phyloP scores from a whole-genome alignment of 2,888 invertebrate genomes.

The Drosophila koepferae region DNA sequence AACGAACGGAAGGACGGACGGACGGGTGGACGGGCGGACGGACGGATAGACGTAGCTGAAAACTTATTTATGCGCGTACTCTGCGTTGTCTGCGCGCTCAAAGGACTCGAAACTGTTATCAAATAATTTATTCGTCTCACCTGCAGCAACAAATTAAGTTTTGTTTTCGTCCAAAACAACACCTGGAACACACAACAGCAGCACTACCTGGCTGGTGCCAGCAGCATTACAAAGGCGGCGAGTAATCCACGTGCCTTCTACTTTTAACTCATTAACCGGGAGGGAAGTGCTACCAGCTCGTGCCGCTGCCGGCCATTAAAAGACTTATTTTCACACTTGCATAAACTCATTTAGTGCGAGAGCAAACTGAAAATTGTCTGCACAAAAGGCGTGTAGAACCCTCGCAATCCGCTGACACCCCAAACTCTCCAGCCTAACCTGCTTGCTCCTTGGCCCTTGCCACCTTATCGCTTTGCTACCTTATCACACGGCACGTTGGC shows the following conservation, averaged over 20 bases:
- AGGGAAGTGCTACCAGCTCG: constrained; percentile 35
- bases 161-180: constrained; percentile 46
- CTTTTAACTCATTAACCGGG: constrained; percentile 78
- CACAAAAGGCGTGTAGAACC: constrained; percentile 29
- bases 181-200: constrained; percentile 22
- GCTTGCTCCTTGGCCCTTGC: neutral
- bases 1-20: constrained; percentile 18
- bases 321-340: constrained; percentile 82
- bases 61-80: constrained; percentile 68
- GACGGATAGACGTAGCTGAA: constrained; percentile 46
- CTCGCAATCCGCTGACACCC: constrained; percentile 3
- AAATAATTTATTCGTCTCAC: constrained; percentile 79
- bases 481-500: constrained; percentile 70
- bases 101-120: constrained; percentile 68
- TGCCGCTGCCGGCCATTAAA: constrained; percentile 68
- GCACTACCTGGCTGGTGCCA: neutral
- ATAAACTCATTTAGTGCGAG: constrained; percentile 77
- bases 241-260: constrained; percentile 75
- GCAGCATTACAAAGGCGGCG: constrained; percentile 39
- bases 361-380: constrained; percentile 64
- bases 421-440: constrained; percentile 37
- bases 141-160: constrained; percentile 79
- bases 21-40: neutral
- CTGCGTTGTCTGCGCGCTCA: constrained; percentile 1
- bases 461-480: constrained; percentile 20